Evolutionary conservation across 2,113 vertebrate species (phyloP).

Genomic region (Scytalopus superciliaris): DNA sequence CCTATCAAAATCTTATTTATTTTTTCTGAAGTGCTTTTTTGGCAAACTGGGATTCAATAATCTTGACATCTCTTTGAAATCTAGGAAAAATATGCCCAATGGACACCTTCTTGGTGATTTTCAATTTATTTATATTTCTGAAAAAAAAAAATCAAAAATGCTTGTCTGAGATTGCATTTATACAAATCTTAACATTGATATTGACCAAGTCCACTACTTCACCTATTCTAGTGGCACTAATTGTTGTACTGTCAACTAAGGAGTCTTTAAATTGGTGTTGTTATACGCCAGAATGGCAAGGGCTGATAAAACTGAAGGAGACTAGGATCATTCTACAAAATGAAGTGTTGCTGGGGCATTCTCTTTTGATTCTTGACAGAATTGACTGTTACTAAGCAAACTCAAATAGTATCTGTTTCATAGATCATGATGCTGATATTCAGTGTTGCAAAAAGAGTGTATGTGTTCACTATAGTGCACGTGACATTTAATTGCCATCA

Average conservation of each 20-base stretch:
- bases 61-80: constrained; percentile 28
- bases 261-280: not conserved
- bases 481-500: not conserved
- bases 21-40: not conserved
- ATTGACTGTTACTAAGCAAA: not conserved
- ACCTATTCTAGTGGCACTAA: no score
- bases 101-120: not conserved
- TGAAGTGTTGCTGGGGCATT: rapidly evolving
- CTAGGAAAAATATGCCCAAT: not conserved
- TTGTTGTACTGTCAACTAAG: not conserved
- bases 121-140: not conserved
- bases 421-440: not conserved
- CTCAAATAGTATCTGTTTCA: not conserved
- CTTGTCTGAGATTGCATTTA: not conserved
- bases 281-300: not conserved
- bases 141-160: not conserved
- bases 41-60: not conserved
- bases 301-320: not conserved
- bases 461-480: not conserved
- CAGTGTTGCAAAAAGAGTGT: not conserved
- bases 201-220: not conserved
- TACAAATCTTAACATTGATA: not conserved
- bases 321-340: not conserved
- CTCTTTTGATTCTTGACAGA: not conserved
- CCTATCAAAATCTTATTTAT: not conserved